Percentiles rank a stretch among this genome's conserved stretches.
phyloP scores from a whole-genome alignment of 2,113 vertebrate genomes.

The Grallaria varia region DNA sequence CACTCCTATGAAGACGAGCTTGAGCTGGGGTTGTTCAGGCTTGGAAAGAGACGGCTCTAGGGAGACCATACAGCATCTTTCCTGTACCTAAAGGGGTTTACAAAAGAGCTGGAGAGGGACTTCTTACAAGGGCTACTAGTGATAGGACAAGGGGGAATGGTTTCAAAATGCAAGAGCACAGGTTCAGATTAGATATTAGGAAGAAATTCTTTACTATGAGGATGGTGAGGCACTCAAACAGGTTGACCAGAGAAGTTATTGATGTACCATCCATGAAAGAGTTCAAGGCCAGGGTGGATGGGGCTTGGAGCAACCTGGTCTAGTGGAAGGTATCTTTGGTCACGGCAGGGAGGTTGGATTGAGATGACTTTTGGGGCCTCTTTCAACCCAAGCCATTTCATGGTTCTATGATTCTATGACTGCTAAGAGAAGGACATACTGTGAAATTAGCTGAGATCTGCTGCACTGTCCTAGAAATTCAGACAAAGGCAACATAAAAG shows the following conservation, averaged over 20 bases:
- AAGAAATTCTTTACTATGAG: neutral
- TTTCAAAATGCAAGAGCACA: neutral
- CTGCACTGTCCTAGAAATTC: neutral
- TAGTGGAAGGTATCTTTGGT: neutral
- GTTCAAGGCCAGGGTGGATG: neutral
- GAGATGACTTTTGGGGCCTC: neutral
- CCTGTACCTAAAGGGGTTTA: neutral
- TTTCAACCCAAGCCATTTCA: neutral
- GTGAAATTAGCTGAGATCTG: neutral
- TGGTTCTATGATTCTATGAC: neutral
- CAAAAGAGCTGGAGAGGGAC: neutral
- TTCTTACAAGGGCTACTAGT: neutral
- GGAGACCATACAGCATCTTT: neutral
- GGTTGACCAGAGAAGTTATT: neutral
- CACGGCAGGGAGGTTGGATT: neutral
- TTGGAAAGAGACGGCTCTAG: neutral
- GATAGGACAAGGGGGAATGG: neutral
- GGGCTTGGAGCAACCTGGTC: neutral
- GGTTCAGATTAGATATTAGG: neutral
- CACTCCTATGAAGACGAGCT: neutral
- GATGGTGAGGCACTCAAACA: neutral
- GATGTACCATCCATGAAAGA: neutral
- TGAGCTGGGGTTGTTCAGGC: neutral
- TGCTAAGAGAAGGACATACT: neutral
- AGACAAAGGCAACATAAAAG: neutral